phyloP scores from a whole-genome alignment of 2,888 invertebrate species.

The Tuberolachnus salignus region DNA sequence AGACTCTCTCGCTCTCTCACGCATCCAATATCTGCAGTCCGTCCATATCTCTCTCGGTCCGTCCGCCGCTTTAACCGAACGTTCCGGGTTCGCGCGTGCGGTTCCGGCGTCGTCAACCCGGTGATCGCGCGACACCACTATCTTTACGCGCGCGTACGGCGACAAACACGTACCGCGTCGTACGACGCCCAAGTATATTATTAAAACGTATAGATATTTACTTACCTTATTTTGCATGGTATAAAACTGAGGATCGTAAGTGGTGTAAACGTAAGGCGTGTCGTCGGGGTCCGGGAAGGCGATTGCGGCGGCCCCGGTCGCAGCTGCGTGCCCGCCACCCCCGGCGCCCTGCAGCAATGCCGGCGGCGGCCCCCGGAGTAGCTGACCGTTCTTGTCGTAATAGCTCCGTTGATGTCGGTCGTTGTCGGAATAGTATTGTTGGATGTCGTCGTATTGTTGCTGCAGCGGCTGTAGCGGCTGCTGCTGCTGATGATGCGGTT shows the following conservation, averaged over 20 bases:
- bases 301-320: conserved; percentile 63
- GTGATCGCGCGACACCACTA: neutral
- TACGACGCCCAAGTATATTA: too few species aligned
- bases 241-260: conserved; percentile 70
- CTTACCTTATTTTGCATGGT: conserved; percentile 71
- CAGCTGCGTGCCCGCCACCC: neutral
- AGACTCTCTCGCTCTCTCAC: neutral
- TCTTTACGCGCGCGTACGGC: neutral
- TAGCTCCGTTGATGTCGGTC: conserved; percentile 20
- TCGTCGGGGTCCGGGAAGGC: conserved; percentile 65
- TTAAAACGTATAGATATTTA: neutral
- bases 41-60: too few species aligned
- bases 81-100: conserved; percentile 37
- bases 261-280: conserved; percentile 70
- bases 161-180: too few species aligned
- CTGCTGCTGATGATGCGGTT: conserved; percentile 61
- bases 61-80: neutral
- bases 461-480: too few species aligned
- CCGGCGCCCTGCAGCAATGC: conserved; percentile 57
- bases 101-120: conserved; percentile 16
- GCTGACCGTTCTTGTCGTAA: conserved; percentile 61
- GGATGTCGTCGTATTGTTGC: too few species aligned
- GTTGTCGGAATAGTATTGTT: neutral
- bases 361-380: neutral
- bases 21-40: neutral